Base-by-base conservation (phyloP, 2,888 invertebrate genomes). In the Sarcophaga subvicina region DNA sequence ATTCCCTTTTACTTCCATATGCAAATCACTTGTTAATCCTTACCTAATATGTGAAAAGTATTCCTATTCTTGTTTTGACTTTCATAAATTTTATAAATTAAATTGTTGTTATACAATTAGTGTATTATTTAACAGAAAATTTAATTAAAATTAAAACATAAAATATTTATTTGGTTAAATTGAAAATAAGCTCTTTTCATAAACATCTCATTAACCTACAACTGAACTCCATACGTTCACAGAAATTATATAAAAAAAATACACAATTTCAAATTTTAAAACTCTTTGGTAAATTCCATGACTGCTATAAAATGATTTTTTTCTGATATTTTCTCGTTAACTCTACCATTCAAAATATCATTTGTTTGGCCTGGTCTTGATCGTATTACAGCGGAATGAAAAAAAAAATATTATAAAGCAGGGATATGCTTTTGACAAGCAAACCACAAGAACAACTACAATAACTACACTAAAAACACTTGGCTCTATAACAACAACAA, bases 341-440 rank as follows among this genome's bases (percentile, higher is more conserved):
- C 83, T 80, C 22, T 45, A 49, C 72, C 72, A 83, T 83, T 86
- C 83, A 86, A 76, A 86, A 83, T 86, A 83, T 45, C 72, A 10
- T 83, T 75, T 54, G 14, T 75, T 76, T 76, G 63, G 75, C 62
- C 81, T 79, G 75, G 54, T 71, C 79, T 85, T 87, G 79, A 85
- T 87, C 85, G 76, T 85, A 85, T 87, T 85, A 85, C 87, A 87
- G 54, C 1, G 14, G 17, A 17, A 14, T 4, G 54, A 54, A 86
- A 83, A 76, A 76, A 66, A 76, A 14, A 64, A 59, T 59, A 76
- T 62, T 54, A 54, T 70, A 69, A 73, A 70, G 67, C 67, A 72
- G 3, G 72, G 8, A 73, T 79, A 83, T 72, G 49, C 27, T 76
- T 76, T 54, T 84, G 84, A 87, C 81, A 87, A 87, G 62, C 81